These are phyloP conservation scores for Drepana falcataria DNA, from an alignment of 2,888 invertebrate species.

Conservation along the genomic window DNA sequence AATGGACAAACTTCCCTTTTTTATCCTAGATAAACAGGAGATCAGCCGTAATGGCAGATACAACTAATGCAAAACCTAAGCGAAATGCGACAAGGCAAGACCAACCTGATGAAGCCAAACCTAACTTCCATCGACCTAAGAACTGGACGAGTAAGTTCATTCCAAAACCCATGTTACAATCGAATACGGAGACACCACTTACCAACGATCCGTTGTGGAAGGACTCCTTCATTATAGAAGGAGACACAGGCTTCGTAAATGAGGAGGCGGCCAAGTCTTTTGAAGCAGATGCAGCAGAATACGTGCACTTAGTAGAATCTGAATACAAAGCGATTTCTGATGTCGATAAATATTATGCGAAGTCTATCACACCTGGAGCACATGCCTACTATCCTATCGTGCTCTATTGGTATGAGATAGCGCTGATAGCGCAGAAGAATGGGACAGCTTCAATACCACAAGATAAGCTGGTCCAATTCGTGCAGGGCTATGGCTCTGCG, in stretches of 20 bases:
- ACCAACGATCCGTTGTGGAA: slow-evolving; percentile 15
- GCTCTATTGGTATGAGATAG: too few species aligned
- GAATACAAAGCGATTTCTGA: slow-evolving; percentile 16
- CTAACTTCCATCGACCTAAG: slow-evolving; percentile 1
- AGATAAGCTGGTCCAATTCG: too few species aligned
- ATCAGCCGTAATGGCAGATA: background rate
- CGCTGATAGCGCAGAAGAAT: too few species aligned
- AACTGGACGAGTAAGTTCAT: background rate
- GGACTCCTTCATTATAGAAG: slow-evolving; percentile 11
- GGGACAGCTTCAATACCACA: too few species aligned
- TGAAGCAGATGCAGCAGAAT: slow-evolving; percentile 12
- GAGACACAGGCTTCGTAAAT: slow-evolving; percentile 10
- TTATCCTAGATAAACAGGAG: too few species aligned
- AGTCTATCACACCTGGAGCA: too few species aligned
- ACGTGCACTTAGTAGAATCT: slow-evolving; percentile 7
- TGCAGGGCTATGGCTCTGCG: too few species aligned
- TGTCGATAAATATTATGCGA: slow-evolving; percentile 12
- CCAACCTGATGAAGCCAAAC: background rate
- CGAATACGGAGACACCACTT: slow-evolving; percentile 6
- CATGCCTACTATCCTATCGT: too few species aligned
- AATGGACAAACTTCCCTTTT: too few species aligned
- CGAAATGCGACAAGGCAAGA: background rate
- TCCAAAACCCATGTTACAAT: background rate
- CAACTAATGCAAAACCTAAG: background rate
- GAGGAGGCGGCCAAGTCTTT: slow-evolving; percentile 7